These are phyloP conservation scores for Notechis scutatus DNA, from an alignment of 2,113 vertebrate genomes.

Conservation along the genomic window DNA sequence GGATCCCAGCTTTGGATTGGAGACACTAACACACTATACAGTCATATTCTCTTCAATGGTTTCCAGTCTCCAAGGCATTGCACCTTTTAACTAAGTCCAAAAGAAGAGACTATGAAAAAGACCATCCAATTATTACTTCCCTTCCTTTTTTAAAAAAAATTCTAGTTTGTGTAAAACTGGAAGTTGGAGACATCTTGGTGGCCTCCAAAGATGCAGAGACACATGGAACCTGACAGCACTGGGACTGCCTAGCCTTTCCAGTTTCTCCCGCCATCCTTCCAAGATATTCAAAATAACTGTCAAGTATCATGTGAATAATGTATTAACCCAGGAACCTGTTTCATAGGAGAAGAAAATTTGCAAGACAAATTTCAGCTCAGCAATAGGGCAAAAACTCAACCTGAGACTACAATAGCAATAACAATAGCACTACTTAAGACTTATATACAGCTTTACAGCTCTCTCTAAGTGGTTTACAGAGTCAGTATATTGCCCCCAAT, in stretches of 20 bases:
- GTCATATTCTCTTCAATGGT: background rate
- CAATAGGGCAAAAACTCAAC: background rate
- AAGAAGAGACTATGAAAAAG: background rate
- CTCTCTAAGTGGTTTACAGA: no score
- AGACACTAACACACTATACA: background rate
- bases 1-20: no score
- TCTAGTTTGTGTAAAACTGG: background rate
- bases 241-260: background rate
- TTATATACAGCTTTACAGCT: no score
- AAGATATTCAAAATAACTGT: background rate
- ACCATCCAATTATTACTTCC: background rate
- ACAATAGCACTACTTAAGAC: no score
- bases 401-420: no score
- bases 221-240: background rate
- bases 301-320: background rate
- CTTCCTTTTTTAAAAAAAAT: background rate
- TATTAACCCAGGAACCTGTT: background rate
- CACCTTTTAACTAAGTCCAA: background rate
- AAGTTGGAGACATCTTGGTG: background rate
- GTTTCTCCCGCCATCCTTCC: background rate
- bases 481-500: no score
- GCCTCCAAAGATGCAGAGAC: background rate
- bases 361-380: background rate
- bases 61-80: background rate
- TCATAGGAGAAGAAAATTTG: background rate